A percentile compares a stretch with the other conserved stretches of the same genome.
phyloP scores from a whole-genome alignment of 2,113 vertebrate genomes.

The Alces alces region DNA sequence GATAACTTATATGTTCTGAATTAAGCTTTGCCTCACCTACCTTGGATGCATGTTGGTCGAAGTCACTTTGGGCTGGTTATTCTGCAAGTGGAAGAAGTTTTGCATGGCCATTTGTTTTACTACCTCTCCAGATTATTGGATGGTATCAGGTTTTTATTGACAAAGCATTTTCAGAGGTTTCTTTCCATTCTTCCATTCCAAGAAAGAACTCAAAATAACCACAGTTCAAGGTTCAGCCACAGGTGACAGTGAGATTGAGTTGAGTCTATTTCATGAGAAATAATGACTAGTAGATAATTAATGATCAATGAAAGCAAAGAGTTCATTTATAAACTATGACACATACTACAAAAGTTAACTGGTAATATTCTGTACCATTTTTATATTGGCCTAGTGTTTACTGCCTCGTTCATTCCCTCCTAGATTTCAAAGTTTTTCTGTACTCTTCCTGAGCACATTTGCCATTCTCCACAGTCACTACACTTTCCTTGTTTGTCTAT shows the following conservation, averaged over 20 bases:
- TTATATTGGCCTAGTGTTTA: not conserved
- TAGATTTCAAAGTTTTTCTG: not conserved
- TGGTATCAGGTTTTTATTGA: not conserved
- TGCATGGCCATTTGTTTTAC: not conserved
- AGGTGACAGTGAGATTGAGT: not conserved
- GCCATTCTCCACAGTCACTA: not conserved
- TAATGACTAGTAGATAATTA: not conserved
- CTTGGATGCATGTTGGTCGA: not conserved
- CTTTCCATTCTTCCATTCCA: not conserved
- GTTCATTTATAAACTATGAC: not conserved
- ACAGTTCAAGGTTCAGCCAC: not conserved
- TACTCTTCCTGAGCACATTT: not conserved
- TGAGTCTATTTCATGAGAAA: not conserved
- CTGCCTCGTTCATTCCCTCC: not conserved
- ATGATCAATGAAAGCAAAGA: not conserved
- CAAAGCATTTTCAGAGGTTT: not conserved
- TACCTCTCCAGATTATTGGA: not conserved
- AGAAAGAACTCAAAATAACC: not conserved
- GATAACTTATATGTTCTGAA: not conserved
- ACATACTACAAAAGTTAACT: not conserved
- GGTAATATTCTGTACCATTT: not conserved
- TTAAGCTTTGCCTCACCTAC: not conserved
- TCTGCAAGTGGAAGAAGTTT: not conserved
- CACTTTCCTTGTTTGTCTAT: constrained; percentile 18
- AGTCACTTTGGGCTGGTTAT: not conserved